These are phyloP conservation scores for Dusona sp. DNA, from an alignment of 2,888 invertebrate genomes.

Conservation along the genomic window DNA sequence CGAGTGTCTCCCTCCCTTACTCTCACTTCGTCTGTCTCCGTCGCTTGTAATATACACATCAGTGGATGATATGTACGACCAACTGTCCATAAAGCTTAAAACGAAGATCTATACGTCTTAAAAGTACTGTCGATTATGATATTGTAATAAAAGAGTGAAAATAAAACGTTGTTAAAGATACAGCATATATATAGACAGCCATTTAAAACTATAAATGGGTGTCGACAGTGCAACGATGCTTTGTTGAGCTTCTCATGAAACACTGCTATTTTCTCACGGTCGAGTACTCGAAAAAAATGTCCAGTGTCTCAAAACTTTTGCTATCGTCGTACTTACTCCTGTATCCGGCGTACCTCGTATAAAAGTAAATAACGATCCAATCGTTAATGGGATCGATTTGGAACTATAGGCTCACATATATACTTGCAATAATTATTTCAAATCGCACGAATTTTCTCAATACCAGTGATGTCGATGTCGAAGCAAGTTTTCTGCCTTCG, in stretches of 20 bases:
- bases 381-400: slow-evolving; percentile 25
- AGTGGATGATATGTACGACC: slow-evolving; percentile 8
- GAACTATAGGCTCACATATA: neutral
- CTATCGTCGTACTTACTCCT: neutral
- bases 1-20: slow-evolving; percentile 22
- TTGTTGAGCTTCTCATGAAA: neutral
- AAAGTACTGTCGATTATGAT: slow-evolving; percentile 24
- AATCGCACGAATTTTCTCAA: neutral
- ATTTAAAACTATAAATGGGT: slow-evolving; percentile 14
- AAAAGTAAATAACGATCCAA: neutral
- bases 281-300: neutral
- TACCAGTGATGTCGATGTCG: neutral
- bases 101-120: slow-evolving; percentile 3
- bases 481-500: neutral
- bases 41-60: neutral
- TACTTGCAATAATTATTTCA: slow-evolving; percentile 5
- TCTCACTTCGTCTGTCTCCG: neutral
- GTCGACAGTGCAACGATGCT: slow-evolving; percentile 1
- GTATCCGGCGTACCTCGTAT: neutral
- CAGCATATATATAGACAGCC: neutral
- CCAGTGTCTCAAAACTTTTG: neutral
- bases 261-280: neutral
- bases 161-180: slow-evolving; percentile 24
- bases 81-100: slow-evolving; percentile 11
- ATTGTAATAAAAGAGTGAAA: neutral